Evolutionary conservation across 1,140 invertebrate genomes (phyloP).

Genomic region (Drosophila jambulina): DNA sequence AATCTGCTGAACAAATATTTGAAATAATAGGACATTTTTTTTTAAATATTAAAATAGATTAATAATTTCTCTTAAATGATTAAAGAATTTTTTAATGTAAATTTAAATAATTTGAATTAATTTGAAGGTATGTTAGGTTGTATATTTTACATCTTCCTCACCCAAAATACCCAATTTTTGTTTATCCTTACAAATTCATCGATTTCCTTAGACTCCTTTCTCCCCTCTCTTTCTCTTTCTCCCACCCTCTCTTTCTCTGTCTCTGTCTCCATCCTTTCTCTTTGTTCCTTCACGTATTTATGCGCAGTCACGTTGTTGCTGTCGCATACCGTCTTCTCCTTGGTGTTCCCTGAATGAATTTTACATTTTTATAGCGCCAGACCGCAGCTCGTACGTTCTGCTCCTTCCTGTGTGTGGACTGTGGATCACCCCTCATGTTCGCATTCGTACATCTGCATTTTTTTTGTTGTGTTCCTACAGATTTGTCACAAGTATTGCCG

Average conservation of each 20-base stretch:
- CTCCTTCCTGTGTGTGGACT: constrained; percentile 23
- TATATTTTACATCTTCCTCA: not conserved
- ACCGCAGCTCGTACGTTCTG: constrained; percentile 17
- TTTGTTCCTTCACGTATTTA: constrained; percentile 71
- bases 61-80: not conserved
- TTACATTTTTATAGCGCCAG: constrained; percentile 77
- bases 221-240: not conserved
- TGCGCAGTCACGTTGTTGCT: constrained; percentile 78
- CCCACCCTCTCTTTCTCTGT: not conserved
- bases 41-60: not conserved
- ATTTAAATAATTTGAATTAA: not conserved
- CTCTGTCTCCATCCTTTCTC: constrained; percentile 6
- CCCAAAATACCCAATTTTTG: not conserved
- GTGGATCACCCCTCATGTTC: constrained; percentile 41
- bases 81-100: not conserved
- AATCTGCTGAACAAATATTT: not conserved
- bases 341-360: constrained; percentile 68
- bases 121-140: too few relatives aligned
- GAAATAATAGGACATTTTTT: not conserved
- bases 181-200: constrained; percentile 8
- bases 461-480: constrained; percentile 51
- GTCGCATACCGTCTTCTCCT: constrained; percentile 52
- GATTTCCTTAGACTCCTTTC: constrained; percentile 18
- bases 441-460: constrained; percentile 53
- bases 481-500: constrained; percentile 79